These are phyloP conservation scores for Hybos culiciformis DNA, from an alignment of 2,888 invertebrate genomes.

Conservation along the genomic window DNA sequence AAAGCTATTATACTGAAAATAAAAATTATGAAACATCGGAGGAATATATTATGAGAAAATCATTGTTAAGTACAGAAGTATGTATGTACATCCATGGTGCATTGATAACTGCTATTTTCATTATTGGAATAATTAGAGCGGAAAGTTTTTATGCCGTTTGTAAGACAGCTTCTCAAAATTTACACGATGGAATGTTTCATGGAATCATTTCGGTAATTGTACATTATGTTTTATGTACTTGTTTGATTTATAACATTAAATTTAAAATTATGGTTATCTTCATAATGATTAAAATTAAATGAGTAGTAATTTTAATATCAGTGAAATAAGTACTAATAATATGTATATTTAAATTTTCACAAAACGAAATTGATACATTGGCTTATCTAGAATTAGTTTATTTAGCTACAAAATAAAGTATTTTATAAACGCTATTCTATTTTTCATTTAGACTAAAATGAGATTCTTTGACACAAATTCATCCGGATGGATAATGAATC, in stretches of 20 bases:
- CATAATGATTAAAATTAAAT: no score
- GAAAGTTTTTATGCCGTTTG: conserved; percentile 49
- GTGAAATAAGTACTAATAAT: no score
- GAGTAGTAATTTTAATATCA: no score
- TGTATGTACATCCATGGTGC: conserved; percentile 49
- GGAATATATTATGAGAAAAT: not conserved
- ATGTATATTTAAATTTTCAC: no score
- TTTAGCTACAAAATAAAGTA: no score
- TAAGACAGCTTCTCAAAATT: conserved; percentile 47
- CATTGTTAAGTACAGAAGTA: conserved; percentile 25
- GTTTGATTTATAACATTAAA: no score
- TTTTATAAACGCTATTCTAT: no score
- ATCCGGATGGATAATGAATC: conserved; percentile 56
- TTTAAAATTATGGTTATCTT: not conserved
- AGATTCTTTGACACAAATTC: conserved; percentile 77
- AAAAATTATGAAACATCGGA: not conserved
- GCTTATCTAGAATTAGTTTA: no score
- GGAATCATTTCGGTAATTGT: conserved; percentile 23
- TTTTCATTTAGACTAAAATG: conserved; percentile 37
- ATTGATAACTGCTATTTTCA: conserved; percentile 39
- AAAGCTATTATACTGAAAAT: no score
- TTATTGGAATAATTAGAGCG: conserved; percentile 46
- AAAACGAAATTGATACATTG: no score
- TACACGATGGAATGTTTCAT: conserved; percentile 59
- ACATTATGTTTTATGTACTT: not conserved